Conservation (phyloP, 2,797 vertebrate genomes). For the Acrocephalus scirpaceus region DNA sequence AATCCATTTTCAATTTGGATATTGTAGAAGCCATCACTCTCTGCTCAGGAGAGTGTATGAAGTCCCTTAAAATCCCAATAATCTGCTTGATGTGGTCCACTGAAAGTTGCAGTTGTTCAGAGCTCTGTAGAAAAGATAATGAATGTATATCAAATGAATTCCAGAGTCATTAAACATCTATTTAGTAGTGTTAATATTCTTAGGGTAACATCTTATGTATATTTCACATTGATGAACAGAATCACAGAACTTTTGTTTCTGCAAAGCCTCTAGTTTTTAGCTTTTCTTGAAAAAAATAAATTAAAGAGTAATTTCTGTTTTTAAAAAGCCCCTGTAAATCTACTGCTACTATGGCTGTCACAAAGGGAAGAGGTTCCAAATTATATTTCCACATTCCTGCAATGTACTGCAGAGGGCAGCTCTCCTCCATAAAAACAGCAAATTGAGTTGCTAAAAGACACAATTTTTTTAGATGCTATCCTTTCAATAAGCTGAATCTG, state of each 20-base stretch:
- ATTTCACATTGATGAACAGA: neutral
- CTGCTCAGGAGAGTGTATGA: constrained; percentile 91
- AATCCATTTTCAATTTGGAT: constrained; percentile 91
- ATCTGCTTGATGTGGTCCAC: constrained; percentile 92
- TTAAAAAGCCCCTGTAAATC: neutral
- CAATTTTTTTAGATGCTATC: neutral
- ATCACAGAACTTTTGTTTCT: neutral
- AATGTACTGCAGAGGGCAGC: constrained; percentile 35
- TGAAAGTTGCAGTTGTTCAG: constrained; percentile 89
- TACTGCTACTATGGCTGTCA: neutral
- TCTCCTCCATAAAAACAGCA: neutral
- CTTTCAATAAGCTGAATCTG: neutral
- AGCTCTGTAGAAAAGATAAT: constrained; percentile 77
- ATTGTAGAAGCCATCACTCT: constrained; percentile 93
- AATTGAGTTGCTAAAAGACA: rapidly evolving
- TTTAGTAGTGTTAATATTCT: neutral
- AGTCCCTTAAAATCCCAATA: constrained; percentile 93
- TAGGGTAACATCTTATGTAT: neutral
- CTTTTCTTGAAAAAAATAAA: neutral
- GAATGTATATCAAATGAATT: neutral
- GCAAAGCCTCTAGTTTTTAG: neutral
- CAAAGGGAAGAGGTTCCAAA: neutral
- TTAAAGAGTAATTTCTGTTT: neutral
- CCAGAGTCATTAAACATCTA: neutral
- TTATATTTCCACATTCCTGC: neutral